Conservation (phyloP, 2,888 invertebrate species). For the Hirtodrosophila confusa region DNA sequence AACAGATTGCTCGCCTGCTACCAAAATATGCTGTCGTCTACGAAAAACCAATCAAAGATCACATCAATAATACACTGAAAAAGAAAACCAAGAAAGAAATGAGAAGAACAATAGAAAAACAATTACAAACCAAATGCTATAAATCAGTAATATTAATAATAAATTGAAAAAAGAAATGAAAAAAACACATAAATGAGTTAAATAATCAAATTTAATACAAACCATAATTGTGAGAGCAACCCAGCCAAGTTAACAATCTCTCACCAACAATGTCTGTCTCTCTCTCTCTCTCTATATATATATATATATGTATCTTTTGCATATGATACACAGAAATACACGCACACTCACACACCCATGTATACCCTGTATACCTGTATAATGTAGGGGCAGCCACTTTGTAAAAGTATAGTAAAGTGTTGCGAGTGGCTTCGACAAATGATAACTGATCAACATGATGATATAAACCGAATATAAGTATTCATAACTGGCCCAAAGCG, state of each 20-base stretch:
- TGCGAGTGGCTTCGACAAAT: conserved; percentile 57
- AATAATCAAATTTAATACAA: conserved; percentile 73
- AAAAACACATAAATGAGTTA: conserved; percentile 9
- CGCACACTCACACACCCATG: conserved; percentile 25
- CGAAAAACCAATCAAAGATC: conserved; percentile 30
- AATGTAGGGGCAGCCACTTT: conserved; percentile 28
- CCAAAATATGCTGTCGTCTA: conserved; percentile 66
- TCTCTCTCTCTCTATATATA: conserved; percentile 24
- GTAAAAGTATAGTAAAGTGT: conserved; percentile 78
- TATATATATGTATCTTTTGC: conserved; percentile 25
- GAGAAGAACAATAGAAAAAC: background rate
- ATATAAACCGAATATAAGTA: conserved; percentile 29
- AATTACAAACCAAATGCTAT: conserved; percentile 2
- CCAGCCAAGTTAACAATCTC: conserved; percentile 26
- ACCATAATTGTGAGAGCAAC: conserved; percentile 41
- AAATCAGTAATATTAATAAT: conserved; percentile 2
- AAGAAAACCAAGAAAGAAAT: conserved; percentile 3
- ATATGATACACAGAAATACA: conserved; percentile 26
- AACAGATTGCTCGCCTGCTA: conserved; percentile 69
- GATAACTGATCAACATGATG: conserved; percentile 34
- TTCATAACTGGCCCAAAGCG: conserved; percentile 35
- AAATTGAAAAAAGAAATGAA: conserved; percentile 10
- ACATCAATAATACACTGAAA: conserved; percentile 12
- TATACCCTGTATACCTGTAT: background rate
- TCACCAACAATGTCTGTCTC: conserved; percentile 8